These are phyloP conservation scores for Cyanoramphus novaezelandiae DNA, from an alignment of 2,113 vertebrate genomes.

Conservation along the genomic window DNA sequence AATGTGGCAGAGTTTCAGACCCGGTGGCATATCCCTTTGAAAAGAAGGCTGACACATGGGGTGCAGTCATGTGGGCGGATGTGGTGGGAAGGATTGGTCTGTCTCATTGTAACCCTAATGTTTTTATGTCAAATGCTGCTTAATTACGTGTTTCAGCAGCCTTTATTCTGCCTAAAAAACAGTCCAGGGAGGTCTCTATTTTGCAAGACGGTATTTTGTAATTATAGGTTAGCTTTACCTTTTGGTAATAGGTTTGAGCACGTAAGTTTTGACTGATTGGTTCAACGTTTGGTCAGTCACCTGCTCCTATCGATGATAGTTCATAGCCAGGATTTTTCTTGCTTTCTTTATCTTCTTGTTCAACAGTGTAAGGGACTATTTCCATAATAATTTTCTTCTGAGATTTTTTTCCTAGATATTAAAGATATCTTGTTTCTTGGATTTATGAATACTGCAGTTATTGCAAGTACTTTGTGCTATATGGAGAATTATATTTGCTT, in stretches of 20 bases:
- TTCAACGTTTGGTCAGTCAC: background rate
- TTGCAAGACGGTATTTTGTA: background rate
- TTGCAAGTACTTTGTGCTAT: background rate
- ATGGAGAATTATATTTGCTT: background rate
- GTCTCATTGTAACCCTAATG: background rate
- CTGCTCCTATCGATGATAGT: background rate
- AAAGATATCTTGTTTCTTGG: background rate
- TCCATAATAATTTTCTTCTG: background rate
- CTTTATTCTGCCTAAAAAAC: background rate
- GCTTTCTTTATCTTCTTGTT: background rate
- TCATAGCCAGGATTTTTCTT: background rate
- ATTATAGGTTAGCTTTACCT: background rate
- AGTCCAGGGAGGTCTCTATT: background rate
- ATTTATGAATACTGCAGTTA: background rate
- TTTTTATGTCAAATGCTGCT: background rate
- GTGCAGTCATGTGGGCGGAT: background rate
- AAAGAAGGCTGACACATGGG: background rate
- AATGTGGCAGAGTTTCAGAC: background rate
- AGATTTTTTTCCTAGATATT: background rate
- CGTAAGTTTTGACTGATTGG: background rate
- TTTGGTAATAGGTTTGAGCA: background rate
- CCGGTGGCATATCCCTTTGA: background rate
- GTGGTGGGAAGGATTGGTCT: background rate
- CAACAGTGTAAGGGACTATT: background rate
- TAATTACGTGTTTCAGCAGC: background rate